Percentiles rank a stretch among this genome's conserved stretches.
Conservation (phyloP, 2,113 vertebrate genomes). For the Sinocyclocheilus anophthalmus region DNA sequence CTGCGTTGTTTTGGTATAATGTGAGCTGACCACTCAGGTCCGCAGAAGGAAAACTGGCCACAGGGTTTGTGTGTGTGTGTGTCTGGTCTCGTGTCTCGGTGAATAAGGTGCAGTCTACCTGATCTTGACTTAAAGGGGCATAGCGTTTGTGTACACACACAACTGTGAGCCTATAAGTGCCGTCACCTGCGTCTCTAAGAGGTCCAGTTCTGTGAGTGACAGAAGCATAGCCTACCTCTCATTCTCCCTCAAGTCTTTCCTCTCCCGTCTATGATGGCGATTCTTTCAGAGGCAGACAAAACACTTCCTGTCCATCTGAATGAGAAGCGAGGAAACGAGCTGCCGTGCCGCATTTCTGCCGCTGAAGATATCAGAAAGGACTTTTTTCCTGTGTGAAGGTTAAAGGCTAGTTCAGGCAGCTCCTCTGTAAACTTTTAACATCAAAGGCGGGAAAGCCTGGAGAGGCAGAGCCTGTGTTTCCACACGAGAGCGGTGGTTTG, state of each 20-base stretch:
- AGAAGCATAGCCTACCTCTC: conserved; percentile 51
- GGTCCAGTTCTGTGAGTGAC: conserved; percentile 43
- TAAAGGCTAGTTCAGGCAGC: conserved; percentile 38
- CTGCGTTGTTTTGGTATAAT: conserved; percentile 54
- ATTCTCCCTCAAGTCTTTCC: conserved; percentile 21
- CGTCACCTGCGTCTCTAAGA: conserved; percentile 34
- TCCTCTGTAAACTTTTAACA: conserved; percentile 45
- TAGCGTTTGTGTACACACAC: conserved; percentile 22
- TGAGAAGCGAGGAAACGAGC: conserved; percentile 46
- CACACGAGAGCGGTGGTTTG: conserved; percentile 47
- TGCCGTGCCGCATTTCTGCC: conserved; percentile 6
- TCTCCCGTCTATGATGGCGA: conserved; percentile 5
- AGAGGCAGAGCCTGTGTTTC: conserved; percentile 38
- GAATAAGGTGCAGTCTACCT: conserved; percentile 53
- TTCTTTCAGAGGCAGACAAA: conserved; percentile 30
- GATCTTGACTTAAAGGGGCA: conserved; percentile 46
- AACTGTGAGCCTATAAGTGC: conserved; percentile 46
- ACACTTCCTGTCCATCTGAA: conserved; percentile 21
- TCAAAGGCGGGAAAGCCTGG: conserved; percentile 42
- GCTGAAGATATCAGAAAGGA: conserved; percentile 36
- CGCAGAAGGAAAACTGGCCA: conserved; percentile 36
- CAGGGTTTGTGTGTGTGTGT: conserved; percentile 37
- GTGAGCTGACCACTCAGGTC: conserved; percentile 55
- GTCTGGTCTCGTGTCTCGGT: conserved; percentile 32
- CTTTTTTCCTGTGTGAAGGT: conserved; percentile 44